phyloP scores from a whole-genome alignment of 2,888 invertebrate species.

The Troides helena region DNA sequence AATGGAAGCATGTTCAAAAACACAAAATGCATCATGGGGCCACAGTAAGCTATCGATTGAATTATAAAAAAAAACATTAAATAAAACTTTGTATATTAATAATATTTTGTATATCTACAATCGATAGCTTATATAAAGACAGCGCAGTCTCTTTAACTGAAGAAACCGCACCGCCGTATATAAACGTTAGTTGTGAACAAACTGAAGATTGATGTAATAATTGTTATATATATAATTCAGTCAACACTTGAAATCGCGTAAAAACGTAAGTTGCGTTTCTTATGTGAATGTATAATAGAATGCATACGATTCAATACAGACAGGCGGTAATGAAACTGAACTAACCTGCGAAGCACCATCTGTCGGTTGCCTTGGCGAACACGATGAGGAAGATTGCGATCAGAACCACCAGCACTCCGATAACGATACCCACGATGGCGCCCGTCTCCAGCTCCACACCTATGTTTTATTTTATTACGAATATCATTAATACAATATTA shows the following conservation, averaged over 20 bases:
- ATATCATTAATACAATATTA: no score
- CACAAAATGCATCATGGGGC: conserved; percentile 36
- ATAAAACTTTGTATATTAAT: no score
- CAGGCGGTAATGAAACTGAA: conserved; percentile 38
- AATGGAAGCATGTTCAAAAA: conserved; percentile 44
- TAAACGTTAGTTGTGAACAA: conserved; percentile 24
- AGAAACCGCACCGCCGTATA: conserved; percentile 16
- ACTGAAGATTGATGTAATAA: not conserved
- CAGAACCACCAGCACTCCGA: conserved; percentile 84
- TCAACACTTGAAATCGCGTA: not conserved
- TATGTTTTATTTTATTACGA: conserved; percentile 45
- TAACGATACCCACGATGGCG: conserved; percentile 88
- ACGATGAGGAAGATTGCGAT: conserved; percentile 83
- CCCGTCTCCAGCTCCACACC: conserved; percentile 87
- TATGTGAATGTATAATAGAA: not conserved
- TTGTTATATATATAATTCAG: not conserved
- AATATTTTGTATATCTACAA: no score
- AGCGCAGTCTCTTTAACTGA: conserved; percentile 8
- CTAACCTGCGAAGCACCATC: conserved; percentile 94
- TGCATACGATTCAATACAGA: conserved; percentile 2
- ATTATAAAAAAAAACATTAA: no score
- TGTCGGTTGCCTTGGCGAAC: conserved; percentile 88
- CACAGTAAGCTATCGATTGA: conserved; percentile 32
- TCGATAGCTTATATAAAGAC: conserved; percentile 14
- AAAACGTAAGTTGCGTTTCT: not conserved